phyloP scores from a whole-genome alignment of 2,888 invertebrate species.

The Cerastis rubricosa region DNA sequence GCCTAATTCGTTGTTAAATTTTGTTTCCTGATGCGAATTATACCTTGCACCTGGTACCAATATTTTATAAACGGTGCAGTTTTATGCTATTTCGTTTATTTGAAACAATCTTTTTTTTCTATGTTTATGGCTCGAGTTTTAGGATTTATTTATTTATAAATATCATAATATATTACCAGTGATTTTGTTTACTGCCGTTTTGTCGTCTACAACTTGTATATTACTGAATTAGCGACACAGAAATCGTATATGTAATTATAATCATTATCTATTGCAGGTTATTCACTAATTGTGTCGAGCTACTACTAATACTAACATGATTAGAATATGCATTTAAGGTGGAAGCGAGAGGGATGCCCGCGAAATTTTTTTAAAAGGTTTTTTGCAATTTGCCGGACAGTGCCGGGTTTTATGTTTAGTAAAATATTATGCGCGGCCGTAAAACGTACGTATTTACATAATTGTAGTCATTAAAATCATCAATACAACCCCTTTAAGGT shows the following conservation, averaged over 20 bases:
- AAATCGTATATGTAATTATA: constrained; percentile 22
- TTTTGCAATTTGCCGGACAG: too few species aligned
- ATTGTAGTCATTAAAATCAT: too few species aligned
- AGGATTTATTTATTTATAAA: neutral
- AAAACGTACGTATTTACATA: too few species aligned
- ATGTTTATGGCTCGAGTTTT: neutral
- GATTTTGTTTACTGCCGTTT: neutral
- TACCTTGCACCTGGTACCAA: neutral
- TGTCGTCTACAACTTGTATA: neutral
- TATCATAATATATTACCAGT: neutral
- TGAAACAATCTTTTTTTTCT: neutral
- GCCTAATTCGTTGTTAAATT: neutral
- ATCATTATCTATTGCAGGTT: constrained; percentile 15
- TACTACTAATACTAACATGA: constrained; percentile 10
- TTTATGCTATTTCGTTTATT: neutral
- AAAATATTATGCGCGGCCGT: too few species aligned
- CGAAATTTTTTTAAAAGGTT: too few species aligned
- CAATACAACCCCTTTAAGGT: too few species aligned
- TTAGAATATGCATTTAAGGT: constrained; percentile 9
- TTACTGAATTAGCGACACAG: neutral
- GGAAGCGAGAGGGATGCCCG: too few species aligned
- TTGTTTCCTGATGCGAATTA: neutral
- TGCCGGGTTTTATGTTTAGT: too few species aligned
- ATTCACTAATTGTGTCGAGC: constrained; percentile 12
- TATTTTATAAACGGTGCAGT: neutral